phyloP scores from a whole-genome alignment of 2,888 invertebrate genomes.

The Parthenolecanium corni region DNA sequence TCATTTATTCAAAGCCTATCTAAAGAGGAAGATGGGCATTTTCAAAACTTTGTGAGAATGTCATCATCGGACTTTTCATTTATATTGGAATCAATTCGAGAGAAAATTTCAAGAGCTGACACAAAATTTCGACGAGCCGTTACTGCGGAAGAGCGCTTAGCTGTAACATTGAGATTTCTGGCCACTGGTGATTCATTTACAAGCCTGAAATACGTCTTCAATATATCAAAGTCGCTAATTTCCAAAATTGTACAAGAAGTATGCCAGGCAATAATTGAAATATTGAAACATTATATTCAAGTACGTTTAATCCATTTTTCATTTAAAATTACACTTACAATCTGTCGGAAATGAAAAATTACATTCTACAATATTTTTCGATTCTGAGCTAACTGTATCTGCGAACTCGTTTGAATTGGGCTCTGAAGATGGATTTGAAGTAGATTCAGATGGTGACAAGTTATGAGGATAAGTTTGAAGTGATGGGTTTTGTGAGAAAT shows the following conservation, averaged over 20 bases:
- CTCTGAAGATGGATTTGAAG: no score
- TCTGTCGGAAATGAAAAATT: not conserved
- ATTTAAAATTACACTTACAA: not conserved
- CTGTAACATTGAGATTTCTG: constrained; percentile 30
- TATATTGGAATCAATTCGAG: not conserved
- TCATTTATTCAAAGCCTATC: not conserved
- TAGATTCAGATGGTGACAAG: no score
- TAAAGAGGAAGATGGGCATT: not conserved
- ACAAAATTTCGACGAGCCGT: constrained; percentile 7
- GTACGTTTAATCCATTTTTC: not conserved
- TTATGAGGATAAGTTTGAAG: no score
- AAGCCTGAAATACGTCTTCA: constrained; percentile 31
- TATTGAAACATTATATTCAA: constrained; percentile 15
- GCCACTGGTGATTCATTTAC: constrained; percentile 31
- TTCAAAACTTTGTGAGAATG: not conserved
- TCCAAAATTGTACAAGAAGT: constrained; percentile 30
- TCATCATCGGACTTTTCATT: not conserved
- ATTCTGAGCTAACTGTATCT: no score
- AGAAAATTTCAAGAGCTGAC: not conserved
- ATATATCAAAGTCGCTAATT: constrained; percentile 30
- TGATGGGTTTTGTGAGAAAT: no score
- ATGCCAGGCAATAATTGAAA: constrained; percentile 30
- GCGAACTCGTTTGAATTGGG: no score
- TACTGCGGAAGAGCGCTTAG: constrained; percentile 26
- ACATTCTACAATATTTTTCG: no score